Base-by-base conservation (phyloP, 2,797 vertebrate species). In the Eulemur albifrons region DNA sequence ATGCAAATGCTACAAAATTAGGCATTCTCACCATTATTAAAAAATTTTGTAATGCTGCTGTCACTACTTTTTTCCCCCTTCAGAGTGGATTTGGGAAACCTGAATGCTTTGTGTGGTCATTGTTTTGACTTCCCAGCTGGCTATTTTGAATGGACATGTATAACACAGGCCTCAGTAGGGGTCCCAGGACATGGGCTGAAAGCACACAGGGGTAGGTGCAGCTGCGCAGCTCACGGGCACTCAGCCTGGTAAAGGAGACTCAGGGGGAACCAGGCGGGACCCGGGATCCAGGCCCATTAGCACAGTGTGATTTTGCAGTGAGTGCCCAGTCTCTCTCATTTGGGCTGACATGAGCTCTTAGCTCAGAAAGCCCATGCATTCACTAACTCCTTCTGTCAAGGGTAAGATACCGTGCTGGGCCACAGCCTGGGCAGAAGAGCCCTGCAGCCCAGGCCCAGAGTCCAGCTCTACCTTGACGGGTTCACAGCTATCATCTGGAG, bases 1-100 rank as follows among this genome's bases (percentile, higher is more conserved):
- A 54, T 0, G 3, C 40, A 65, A 76, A 85, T 76, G 73, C 72
- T 67, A 65, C 30, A 59, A 90, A 88, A 94, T 61, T 18, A 94
- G 77, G 32, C 76, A 10, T 72, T 81, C 73, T 92, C 54, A 32
- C 45, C 48, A 63, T 72, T 50, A 59, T 73, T 77, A 38, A 69
- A 88, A 90, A 79, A 43, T 40, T n/a, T n/a, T 75, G 27, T 30
- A 27, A 30, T 35, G 35, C 17, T 45, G 14, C 23, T 67, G 12
- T 52, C 48, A 20, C 17, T 25, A 50, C n/a, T 35, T n/a, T 57
- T 32, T 20, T 70, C 9, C 2, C 11, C 45, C 32, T 80, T 59
- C 43, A 17, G 32, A 48, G 40, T 57, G 17, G 70, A 18, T 72
- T 27, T 48, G 48, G 32, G 65, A 35, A 80, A 45, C 23, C 52